These are phyloP conservation scores for Percopsis omiscomaycus DNA, from an alignment of 2,797 vertebrate species.

Conservation along the genomic window DNA sequence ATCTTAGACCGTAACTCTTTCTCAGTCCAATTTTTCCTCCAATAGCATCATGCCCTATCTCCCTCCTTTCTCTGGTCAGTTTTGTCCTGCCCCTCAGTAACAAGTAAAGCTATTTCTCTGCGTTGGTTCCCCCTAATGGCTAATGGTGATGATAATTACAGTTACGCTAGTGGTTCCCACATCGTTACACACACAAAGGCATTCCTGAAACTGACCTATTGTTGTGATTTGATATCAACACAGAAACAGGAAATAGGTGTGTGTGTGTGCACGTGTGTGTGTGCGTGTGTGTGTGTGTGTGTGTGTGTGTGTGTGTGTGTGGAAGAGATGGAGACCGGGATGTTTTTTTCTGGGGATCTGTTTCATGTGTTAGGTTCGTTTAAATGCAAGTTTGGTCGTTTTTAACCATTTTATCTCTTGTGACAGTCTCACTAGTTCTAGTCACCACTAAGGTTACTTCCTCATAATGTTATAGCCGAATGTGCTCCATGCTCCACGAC, in stretches of 20 bases:
- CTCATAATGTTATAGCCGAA: too few relatives aligned
- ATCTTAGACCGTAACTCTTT: background rate
- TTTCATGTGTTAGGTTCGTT: conserved; percentile 8
- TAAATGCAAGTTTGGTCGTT: background rate
- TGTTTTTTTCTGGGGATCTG: background rate
- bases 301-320: conserved; percentile 16
- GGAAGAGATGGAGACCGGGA: conserved; percentile 11
- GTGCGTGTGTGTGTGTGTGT: conserved; percentile 6
- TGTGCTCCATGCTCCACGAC: too few relatives aligned
- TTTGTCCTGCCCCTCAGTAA: conserved; percentile 9
- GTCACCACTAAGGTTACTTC: too few relatives aligned
- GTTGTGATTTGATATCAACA: conserved; percentile 65
- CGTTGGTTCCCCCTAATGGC: conserved; percentile 53
- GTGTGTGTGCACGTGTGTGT: conserved; percentile 12
- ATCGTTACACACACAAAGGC: conserved; percentile 57
- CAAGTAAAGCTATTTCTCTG: conserved; percentile 48
- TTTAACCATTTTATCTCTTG: too few relatives aligned
- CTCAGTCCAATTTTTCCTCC: background rate
- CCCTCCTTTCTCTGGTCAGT: conserved; percentile 14
- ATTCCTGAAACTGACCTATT: conserved; percentile 65
- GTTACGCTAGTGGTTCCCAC: conserved; percentile 46
- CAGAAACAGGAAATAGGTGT: conserved; percentile 63
- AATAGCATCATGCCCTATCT: background rate
- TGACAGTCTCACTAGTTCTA: too few relatives aligned
- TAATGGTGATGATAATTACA: conserved; percentile 58